Evolutionary conservation across 2,888 invertebrate species (phyloP).

Genomic region (Cenopis cana): DNA sequence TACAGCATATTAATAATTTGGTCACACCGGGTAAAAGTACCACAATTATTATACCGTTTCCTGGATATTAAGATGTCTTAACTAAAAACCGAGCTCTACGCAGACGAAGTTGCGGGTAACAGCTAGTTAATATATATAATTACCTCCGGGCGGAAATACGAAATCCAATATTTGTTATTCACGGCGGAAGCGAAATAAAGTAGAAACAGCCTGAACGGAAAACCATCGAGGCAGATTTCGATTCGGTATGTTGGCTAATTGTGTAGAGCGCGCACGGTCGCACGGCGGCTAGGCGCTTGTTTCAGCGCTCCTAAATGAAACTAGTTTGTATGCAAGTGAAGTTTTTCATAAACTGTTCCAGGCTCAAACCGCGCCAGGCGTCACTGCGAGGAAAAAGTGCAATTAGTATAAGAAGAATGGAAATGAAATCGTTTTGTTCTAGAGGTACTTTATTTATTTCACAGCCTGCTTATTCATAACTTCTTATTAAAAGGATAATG

Average conservation of each 20-base stretch:
- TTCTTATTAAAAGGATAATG: constrained; percentile 65
- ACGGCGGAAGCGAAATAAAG: constrained; percentile 14
- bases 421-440: constrained; percentile 64
- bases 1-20: too few relatives aligned
- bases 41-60: too few relatives aligned
- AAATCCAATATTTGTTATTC: constrained; percentile 26
- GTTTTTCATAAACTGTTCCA: constrained; percentile 72
- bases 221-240: constrained; percentile 37
- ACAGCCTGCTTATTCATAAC: constrained; percentile 58
- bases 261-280: constrained; percentile 51
- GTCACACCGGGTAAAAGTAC: too few relatives aligned
- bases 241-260: constrained; percentile 61
- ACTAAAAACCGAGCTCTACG: too few relatives aligned
- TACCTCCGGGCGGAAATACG: neutral
- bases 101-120: too few relatives aligned
- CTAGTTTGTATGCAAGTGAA: constrained; percentile 72
- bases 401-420: constrained; percentile 70
- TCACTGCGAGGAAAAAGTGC: constrained; percentile 65
- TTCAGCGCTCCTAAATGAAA: constrained; percentile 66
- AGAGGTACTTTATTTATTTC: constrained; percentile 57
- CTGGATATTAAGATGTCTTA: too few relatives aligned
- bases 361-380: constrained; percentile 62
- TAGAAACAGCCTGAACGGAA: constrained; percentile 25
- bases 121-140: too few relatives aligned
- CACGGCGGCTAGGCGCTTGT: constrained; percentile 54